Conservation (phyloP, 2,113 vertebrate species). For the Amphilophus citrinellus region DNA sequence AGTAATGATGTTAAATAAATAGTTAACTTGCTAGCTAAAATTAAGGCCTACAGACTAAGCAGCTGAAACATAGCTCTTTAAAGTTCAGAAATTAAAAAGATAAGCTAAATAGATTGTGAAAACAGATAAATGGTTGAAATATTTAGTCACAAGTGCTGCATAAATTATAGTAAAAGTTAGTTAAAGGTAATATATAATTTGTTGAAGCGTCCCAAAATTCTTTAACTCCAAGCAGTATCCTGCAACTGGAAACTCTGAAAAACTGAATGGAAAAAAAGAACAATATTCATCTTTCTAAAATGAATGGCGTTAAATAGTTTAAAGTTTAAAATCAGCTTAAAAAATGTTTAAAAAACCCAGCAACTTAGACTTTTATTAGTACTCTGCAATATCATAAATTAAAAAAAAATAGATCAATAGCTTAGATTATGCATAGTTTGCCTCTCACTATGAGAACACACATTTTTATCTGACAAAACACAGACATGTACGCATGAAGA, state of each 20-base stretch:
- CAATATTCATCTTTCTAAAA: neutral
- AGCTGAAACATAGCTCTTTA: neutral
- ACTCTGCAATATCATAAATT: no score
- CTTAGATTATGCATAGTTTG: neutral
- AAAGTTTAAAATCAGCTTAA: neutral
- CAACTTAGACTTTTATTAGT: neutral
- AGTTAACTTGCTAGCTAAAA: neutral
- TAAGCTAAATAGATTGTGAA: neutral
- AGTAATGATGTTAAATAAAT: neutral
- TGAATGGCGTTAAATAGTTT: neutral
- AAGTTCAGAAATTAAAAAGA: neutral
- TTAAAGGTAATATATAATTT: neutral
- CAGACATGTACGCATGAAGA: constrained; percentile 14
- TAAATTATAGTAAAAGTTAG: neutral
- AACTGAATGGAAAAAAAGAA: constrained; percentile 1
- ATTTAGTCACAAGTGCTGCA: neutral
- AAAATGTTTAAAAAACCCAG: neutral
- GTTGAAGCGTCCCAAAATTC: neutral
- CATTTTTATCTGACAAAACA: neutral
- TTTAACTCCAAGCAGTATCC: neutral
- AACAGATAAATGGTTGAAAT: neutral
- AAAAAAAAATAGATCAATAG: neutral
- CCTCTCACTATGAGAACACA: neutral
- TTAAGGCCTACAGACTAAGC: neutral
- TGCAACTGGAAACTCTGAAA: neutral